Evolutionary conservation across 2,888 invertebrate genomes (phyloP).

Genomic region (Acleris laterana): DNA sequence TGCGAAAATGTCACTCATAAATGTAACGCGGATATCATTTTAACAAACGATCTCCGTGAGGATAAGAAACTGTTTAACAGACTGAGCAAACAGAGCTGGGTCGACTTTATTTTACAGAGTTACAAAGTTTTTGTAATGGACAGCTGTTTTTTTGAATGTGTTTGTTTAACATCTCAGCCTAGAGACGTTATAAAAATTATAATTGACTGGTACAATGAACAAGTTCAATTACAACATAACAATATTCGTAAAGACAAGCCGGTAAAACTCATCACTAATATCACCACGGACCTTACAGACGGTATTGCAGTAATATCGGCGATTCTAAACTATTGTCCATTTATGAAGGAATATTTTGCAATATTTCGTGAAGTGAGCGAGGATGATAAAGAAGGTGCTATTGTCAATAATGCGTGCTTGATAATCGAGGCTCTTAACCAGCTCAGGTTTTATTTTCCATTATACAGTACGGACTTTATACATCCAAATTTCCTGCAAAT

Average conservation of each 20-base stretch:
- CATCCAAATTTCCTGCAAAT: constrained; percentile 83
- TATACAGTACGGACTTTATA: constrained; percentile 79
- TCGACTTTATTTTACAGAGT: constrained; percentile 86
- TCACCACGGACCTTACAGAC: constrained; percentile 81
- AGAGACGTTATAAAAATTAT: constrained; percentile 66
- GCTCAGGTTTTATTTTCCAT: constrained; percentile 82
- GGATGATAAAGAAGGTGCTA: constrained; percentile 59
- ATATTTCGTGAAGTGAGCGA: constrained; percentile 73
- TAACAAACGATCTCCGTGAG: constrained; percentile 56
- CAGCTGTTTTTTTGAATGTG: constrained; percentile 76
- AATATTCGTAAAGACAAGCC: constrained; percentile 53
- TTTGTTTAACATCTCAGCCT: constrained; percentile 63
- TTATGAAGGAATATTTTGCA: constrained; percentile 73
- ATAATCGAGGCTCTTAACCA: constrained; percentile 81
- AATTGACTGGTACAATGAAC: constrained; percentile 68
- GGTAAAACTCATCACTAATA: constrained; percentile 65
- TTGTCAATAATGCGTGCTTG: constrained; percentile 84
- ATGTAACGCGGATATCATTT: constrained; percentile 63
- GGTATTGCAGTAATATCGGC: constrained; percentile 82
- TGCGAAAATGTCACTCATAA: constrained; percentile 60
- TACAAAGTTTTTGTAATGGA: constrained; percentile 84
- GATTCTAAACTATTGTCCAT: constrained; percentile 85
- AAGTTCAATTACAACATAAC: constrained; percentile 57
- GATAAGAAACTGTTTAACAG: constrained; percentile 61
- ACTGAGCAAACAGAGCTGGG: constrained; percentile 82